A percentile compares a stretch with the other conserved stretches of the same genome.
Evolutionary conservation across 2,888 invertebrate species (phyloP).

Genomic region (Gerosis bhagava): DNA sequence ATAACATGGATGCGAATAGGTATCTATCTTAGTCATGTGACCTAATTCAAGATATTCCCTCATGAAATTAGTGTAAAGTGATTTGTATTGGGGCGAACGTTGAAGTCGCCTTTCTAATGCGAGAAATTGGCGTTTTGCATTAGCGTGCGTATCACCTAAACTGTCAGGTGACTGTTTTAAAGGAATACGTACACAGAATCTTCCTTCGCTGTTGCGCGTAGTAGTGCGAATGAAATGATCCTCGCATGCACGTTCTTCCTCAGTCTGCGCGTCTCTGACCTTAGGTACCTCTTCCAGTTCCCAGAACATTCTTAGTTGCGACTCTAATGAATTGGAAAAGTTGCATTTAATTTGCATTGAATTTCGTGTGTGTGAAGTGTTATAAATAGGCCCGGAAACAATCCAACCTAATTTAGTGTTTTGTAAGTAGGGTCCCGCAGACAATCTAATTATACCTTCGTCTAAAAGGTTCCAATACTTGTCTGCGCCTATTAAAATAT

Average conservation of each 20-base stretch:
- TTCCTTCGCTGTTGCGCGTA: slow-evolving; percentile 19
- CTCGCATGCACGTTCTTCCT: slow-evolving; percentile 5
- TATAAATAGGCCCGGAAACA: slow-evolving; percentile 10
- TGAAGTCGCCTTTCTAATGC: slow-evolving; percentile 28
- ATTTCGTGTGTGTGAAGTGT: too few relatives aligned
- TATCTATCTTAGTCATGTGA: slow-evolving; percentile 26
- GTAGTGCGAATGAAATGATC: slow-evolving; percentile 20
- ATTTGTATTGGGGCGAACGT: slow-evolving; percentile 21
- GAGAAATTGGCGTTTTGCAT: slow-evolving; percentile 26
- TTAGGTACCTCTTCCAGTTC: slow-evolving; percentile 7
- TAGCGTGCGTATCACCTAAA: slow-evolving; percentile 28
- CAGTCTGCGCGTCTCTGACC: slow-evolving; percentile 20
- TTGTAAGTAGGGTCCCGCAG: slow-evolving; percentile 20
- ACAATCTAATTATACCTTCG: slow-evolving; percentile 15
- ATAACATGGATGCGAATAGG: slow-evolving; percentile 17
- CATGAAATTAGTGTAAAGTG: slow-evolving; percentile 31
- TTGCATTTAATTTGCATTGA: slow-evolving; percentile 12
- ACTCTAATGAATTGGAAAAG: slow-evolving; percentile 11
- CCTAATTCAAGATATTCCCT: slow-evolving; percentile 29
- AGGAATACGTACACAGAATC: slow-evolving; percentile 30
- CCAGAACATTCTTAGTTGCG: slow-evolving; percentile 7
- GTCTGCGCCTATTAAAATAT: slow-evolving; percentile 21
- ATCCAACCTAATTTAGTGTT: slow-evolving; percentile 20
- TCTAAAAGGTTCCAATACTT: slow-evolving; percentile 21
- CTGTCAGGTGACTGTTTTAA: slow-evolving; percentile 19